These are phyloP conservation scores for Ostrea edulis DNA, from an alignment of 1,140 invertebrate genomes.

Conservation along the genomic window DNA sequence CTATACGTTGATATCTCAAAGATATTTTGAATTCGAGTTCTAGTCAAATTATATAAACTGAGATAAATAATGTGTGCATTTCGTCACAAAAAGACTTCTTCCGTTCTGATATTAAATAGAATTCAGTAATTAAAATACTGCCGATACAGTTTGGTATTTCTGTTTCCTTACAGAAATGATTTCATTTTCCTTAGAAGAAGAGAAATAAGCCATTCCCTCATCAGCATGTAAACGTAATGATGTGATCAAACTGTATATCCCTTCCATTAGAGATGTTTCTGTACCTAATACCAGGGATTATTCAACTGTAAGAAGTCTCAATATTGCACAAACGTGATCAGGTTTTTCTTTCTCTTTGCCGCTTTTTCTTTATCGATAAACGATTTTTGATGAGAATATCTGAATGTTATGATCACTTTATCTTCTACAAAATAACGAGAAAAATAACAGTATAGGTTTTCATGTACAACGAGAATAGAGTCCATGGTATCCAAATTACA, in stretches of 20 bases:
- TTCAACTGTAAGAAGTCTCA: constrained; percentile 1
- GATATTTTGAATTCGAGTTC: too few species aligned
- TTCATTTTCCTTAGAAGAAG: background rate
- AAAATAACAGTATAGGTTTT: too few species aligned
- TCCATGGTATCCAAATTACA: too few species aligned
- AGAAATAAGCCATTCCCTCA: background rate
- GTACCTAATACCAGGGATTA: background rate
- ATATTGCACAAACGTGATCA: background rate
- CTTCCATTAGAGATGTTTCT: background rate
- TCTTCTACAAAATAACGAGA: background rate
- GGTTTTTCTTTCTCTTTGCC: background rate
- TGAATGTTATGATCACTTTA: background rate
- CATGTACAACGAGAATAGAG: too few species aligned
- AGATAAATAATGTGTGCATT: too few species aligned
- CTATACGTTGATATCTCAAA: too few species aligned
- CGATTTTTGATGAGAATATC: background rate
- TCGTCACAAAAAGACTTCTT: too few species aligned
- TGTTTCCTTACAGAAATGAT: background rate
- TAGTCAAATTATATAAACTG: too few species aligned
- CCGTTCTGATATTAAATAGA: too few species aligned
- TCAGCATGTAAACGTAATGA: background rate
- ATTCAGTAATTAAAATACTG: background rate
- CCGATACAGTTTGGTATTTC: background rate
- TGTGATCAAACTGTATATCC: background rate
- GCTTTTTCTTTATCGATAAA: background rate